A percentile compares a stretch with the other conserved stretches of the same genome.
Evolutionary conservation across 2,797 vertebrate species (phyloP).

Genomic region (Coranthus polyacanthus): DNA sequence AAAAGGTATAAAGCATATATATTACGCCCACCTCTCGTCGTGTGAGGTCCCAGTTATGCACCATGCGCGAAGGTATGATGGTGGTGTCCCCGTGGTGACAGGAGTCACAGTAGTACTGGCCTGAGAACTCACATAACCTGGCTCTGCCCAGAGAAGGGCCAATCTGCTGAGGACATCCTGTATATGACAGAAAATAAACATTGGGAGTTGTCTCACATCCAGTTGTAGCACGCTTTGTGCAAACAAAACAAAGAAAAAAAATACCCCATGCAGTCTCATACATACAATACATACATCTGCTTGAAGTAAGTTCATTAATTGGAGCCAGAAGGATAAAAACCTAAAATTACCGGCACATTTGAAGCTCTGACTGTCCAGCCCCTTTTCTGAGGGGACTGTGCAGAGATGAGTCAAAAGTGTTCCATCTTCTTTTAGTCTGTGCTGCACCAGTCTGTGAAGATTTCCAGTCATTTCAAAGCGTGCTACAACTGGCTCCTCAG

Average conservation of each 20-base stretch:
- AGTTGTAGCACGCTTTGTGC: too few relatives aligned
- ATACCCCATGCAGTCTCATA: too few relatives aligned
- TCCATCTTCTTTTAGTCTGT: slow-evolving; percentile 87
- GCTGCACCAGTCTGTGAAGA: slow-evolving; percentile 89
- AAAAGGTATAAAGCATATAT: neutral
- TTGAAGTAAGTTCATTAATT: neutral
- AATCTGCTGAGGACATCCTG: slow-evolving; percentile 92
- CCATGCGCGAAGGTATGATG: slow-evolving; percentile 93
- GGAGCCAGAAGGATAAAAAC: too few relatives aligned
- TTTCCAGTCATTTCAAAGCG: slow-evolving; percentile 77
- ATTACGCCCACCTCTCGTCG: slow-evolving; percentile 85
- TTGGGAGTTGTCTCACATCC: slow-evolving; percentile 1
- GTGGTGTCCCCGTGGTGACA: slow-evolving; percentile 90
- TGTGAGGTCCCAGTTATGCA: slow-evolving; percentile 96
- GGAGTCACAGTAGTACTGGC: slow-evolving; percentile 92
- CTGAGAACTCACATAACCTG: slow-evolving; percentile 92
- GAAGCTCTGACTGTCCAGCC: slow-evolving; percentile 92
- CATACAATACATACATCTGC: neutral
- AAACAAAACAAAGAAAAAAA: too few relatives aligned
- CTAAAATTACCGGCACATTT: slow-evolving; percentile 93
- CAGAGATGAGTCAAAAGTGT: slow-evolving; percentile 88
- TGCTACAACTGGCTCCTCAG: slow-evolving; percentile 62
- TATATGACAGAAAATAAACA: neutral
- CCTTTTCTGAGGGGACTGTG: slow-evolving; percentile 90
- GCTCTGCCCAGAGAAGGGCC: slow-evolving; percentile 90